A percentile compares a stretch with the other conserved stretches of the same genome.
phyloP scores from a whole-genome alignment of 1,140 invertebrate genomes.

The Zeugodacus cucurbitae region DNA sequence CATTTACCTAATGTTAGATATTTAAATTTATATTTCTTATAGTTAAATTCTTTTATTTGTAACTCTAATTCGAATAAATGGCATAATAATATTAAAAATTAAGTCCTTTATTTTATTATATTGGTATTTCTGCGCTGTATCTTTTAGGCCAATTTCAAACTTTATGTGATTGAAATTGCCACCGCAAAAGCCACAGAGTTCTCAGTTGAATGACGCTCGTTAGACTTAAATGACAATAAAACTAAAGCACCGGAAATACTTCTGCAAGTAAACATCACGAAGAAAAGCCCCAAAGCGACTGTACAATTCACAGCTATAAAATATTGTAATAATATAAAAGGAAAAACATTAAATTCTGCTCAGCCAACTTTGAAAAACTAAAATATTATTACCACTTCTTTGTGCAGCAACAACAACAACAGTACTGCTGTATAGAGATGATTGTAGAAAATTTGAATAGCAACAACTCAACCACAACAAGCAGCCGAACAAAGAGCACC shows the following conservation, averaged over 20 bases:
- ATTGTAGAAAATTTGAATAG: slow-evolving; percentile 6
- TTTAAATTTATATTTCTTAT: too few relatives aligned
- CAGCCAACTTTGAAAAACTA: background rate
- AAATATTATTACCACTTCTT: background rate
- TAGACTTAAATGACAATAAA: too few relatives aligned
- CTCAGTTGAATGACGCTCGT: too few relatives aligned
- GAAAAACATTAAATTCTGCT: background rate
- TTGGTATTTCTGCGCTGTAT: background rate
- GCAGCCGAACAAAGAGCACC: background rate
- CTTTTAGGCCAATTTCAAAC: background rate
- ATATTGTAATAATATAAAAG: background rate
- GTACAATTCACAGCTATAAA: background rate
- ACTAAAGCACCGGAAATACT: background rate
- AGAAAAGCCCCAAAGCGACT: background rate
- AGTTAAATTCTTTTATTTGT: too few relatives aligned
- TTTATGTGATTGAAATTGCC: background rate
- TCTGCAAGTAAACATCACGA: background rate
- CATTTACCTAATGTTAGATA: too few relatives aligned
- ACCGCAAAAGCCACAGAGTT: too few relatives aligned
- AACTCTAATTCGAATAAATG: too few relatives aligned
- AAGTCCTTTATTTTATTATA: background rate
- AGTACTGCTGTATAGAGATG: background rate
- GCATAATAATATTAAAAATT: too few relatives aligned
- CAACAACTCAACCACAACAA: background rate
- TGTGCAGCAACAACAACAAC: background rate